These are phyloP conservation scores for Drosophila eohydei DNA, from an alignment of 2,888 invertebrate species.

Conservation along the genomic window DNA sequence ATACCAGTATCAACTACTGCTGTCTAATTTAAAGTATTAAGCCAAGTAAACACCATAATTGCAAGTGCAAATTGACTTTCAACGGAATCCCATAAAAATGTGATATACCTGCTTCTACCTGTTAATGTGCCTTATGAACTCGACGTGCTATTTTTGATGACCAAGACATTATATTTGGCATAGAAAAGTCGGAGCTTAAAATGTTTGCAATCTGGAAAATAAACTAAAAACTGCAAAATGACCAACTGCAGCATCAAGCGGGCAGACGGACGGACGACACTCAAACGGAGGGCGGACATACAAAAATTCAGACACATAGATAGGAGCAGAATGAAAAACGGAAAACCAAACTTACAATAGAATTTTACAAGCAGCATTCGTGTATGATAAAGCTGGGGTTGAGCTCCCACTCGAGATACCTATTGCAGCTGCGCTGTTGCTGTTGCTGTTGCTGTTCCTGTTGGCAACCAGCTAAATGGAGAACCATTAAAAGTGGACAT, in stretches of 20 bases:
- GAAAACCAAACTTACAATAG: slow-evolving; percentile 55
- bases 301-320: slow-evolving; percentile 12
- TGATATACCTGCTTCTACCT: neutral
- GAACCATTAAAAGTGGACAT: slow-evolving; percentile 79
- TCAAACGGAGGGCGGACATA: neutral
- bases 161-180: slow-evolving; percentile 23
- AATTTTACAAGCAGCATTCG: slow-evolving; percentile 42
- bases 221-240: slow-evolving; percentile 18
- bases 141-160: neutral
- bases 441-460: slow-evolving; percentile 16
- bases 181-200: slow-evolving; percentile 23
- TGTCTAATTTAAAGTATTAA: neutral
- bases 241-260: slow-evolving; percentile 10
- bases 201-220: slow-evolving; percentile 3
- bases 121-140: neutral
- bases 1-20: neutral
- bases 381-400: slow-evolving; percentile 48
- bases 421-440: neutral
- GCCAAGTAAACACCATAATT: neutral
- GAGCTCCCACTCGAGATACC: neutral
- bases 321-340: slow-evolving; percentile 39
- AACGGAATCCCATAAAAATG: neutral
- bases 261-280: slow-evolving; percentile 16
- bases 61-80: neutral
- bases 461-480: slow-evolving; percentile 62